phyloP scores from a whole-genome alignment of 1,140 invertebrate species.

The Amyelois transitella region DNA sequence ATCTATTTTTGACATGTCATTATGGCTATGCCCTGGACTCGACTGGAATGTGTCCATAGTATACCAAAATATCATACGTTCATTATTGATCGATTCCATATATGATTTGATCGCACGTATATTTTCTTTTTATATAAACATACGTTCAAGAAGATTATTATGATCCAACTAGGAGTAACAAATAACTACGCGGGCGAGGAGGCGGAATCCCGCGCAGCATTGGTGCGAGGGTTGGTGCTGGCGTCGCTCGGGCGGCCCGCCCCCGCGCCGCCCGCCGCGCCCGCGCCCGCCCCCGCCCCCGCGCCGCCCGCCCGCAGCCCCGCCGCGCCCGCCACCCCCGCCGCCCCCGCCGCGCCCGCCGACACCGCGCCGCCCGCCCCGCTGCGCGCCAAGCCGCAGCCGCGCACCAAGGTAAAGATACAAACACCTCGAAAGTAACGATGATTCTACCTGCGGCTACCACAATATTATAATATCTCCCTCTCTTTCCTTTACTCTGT shows the following conservation, averaged over 20 bases:
- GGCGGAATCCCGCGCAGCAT: conserved; percentile 48
- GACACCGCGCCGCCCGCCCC: conserved; percentile 24
- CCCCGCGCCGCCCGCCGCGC: conserved; percentile 25
- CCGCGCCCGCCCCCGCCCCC: conserved; percentile 15
- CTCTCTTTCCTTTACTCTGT: no score
- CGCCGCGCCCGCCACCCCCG: conserved; percentile 26
- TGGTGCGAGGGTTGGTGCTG: conserved; percentile 52
- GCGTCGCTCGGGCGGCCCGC: conserved; percentile 50
- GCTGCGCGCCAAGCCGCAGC: conserved; percentile 50
- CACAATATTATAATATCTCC: no score
- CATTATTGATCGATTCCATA: no score
- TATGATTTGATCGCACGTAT: no score
- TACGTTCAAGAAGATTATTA: neutral
- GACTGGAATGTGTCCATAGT: no score
- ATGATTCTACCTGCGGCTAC: no score
- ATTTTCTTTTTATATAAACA: neutral
- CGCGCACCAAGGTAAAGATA: conserved; percentile 46
- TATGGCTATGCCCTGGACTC: no score
- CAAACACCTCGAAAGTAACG: neutral
- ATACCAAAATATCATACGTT: no score
- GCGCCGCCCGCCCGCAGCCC: conserved; percentile 19
- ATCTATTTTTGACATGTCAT: no score
- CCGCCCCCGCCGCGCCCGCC: conserved; percentile 17
- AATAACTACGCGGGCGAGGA: conserved; percentile 26
- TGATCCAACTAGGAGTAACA: conserved; percentile 32